Conservation (phyloP, 2,888 invertebrate genomes). For the Limnephilus marmoratus region DNA sequence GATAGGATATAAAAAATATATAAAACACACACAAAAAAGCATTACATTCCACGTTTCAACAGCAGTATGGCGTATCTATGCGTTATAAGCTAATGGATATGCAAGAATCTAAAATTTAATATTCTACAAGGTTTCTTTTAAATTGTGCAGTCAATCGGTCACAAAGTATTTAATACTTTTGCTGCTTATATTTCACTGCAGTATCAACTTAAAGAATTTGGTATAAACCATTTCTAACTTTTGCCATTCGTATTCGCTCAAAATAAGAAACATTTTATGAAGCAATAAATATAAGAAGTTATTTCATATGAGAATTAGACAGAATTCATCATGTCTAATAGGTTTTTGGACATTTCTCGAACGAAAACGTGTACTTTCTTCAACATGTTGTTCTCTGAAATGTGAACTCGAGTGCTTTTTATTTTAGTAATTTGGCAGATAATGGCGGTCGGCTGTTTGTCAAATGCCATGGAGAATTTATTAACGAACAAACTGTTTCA, state of each 20-base stretch:
- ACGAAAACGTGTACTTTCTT: background rate
- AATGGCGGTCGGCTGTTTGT: background rate
- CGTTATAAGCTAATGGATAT: too few species aligned
- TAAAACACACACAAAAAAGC: too few species aligned
- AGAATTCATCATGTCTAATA: background rate
- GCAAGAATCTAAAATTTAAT: too few species aligned
- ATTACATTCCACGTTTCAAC: too few species aligned
- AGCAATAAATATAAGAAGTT: background rate
- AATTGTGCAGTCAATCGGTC: too few species aligned
- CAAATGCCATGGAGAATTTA: background rate
- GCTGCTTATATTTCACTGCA: too few species aligned
- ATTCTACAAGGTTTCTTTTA: too few species aligned
- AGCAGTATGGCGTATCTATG: too few species aligned
- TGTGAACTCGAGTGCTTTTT: background rate
- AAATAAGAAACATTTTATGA: background rate
- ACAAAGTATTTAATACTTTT: too few species aligned
- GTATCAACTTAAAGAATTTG: too few species aligned
- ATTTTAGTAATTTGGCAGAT: background rate
- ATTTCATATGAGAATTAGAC: background rate
- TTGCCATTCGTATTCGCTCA: background rate
- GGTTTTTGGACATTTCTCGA: background rate
- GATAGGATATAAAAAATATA: too few species aligned
- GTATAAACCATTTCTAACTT: background rate
- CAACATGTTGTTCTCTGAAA: background rate
- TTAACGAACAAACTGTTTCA: background rate